Evolutionary conservation across 2,888 invertebrate species (phyloP).

Genomic region (Argyresthia goedartella): DNA sequence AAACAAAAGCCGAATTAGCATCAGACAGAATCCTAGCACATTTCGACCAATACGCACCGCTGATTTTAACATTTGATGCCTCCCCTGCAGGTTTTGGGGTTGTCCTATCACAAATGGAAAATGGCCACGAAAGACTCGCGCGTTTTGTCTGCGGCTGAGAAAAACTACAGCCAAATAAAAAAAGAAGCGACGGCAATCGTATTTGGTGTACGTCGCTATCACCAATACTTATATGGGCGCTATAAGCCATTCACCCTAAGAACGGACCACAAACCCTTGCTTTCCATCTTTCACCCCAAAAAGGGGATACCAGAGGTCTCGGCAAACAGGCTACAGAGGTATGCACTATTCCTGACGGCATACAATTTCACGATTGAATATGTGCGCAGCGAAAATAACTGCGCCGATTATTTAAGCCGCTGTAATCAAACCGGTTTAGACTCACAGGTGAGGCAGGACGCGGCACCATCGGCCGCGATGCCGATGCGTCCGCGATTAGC

Average conservation of each 20-base stretch:
- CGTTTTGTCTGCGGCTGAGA: background rate
- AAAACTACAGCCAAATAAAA: constrained; percentile 4
- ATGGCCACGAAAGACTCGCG: background rate
- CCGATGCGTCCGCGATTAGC: too few species aligned
- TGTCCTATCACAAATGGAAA: background rate
- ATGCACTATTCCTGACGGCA: background rate
- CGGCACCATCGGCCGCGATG: too few species aligned
- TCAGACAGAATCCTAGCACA: constrained; percentile 4
- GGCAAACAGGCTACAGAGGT: constrained; percentile 1
- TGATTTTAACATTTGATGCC: constrained; percentile 4
- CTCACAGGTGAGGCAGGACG: too few species aligned
- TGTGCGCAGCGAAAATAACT: constrained; percentile 2
- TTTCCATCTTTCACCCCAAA: background rate
- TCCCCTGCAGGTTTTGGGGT: background rate
- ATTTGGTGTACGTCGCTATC: constrained; percentile 1
- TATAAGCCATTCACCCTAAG: constrained; percentile 1
- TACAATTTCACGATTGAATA: constrained; percentile 6
- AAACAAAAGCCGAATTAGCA: constrained; percentile 2
- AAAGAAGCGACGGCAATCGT: constrained; percentile 5
- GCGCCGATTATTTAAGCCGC: constrained; percentile 5
- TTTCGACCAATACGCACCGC: background rate
- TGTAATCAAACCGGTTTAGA: too few species aligned
- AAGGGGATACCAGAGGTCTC: constrained; percentile 1
- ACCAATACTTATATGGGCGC: constrained; percentile 5
- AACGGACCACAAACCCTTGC: constrained; percentile 7